Evolutionary conservation across 2,113 vertebrate species (phyloP).

Genomic region (Tetrao urogallus): DNA sequence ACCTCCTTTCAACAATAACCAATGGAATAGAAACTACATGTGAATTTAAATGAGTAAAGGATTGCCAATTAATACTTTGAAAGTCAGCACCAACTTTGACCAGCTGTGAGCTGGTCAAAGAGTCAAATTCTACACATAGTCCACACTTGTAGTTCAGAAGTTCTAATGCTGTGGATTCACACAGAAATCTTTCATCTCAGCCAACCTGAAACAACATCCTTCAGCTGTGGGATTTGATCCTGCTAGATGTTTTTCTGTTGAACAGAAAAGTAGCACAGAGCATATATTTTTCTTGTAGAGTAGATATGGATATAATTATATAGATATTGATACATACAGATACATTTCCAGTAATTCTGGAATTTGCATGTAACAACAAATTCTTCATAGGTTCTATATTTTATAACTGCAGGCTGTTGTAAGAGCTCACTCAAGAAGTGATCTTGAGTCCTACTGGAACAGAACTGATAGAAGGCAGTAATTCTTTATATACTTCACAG

Average conservation of each 20-base stretch:
- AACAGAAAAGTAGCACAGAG: background rate
- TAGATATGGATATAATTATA: background rate
- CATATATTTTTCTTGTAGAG: background rate
- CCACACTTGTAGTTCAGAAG: background rate
- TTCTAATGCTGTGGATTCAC: background rate
- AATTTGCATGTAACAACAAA: background rate
- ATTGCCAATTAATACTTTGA: background rate
- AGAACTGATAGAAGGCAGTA: background rate
- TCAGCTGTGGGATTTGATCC: fast-evolving
- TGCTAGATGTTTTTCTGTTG: background rate
- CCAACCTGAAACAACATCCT: background rate
- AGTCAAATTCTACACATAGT: background rate
- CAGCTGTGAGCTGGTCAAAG: background rate
- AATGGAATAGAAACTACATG: background rate
- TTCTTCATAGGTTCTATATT: background rate
- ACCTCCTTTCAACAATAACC: background rate
- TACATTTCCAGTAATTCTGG: background rate
- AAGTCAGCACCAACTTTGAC: background rate
- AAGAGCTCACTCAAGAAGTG: background rate
- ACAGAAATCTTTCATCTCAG: background rate
- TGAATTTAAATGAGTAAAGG: background rate
- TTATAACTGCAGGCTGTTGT: background rate
- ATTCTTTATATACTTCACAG: background rate
- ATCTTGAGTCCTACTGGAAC: background rate
- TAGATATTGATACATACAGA: background rate